Conservation (phyloP, 2,797 vertebrate genomes). For the Lycodopsis pacificus region DNA sequence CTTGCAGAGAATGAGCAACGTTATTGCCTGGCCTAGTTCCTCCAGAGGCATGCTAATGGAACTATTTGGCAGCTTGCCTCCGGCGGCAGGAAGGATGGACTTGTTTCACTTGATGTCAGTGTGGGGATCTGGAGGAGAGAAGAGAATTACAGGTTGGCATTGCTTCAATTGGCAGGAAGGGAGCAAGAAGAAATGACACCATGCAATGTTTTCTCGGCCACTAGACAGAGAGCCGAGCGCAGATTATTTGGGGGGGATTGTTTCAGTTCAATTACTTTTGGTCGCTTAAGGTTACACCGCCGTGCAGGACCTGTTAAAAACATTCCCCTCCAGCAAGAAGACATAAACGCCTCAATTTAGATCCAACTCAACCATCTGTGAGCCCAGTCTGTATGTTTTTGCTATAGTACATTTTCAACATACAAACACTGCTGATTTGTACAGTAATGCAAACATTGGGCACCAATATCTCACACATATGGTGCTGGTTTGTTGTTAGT, state of each 20-base stretch:
- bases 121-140: conserved; percentile 71
- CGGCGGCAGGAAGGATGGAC: conserved; percentile 77
- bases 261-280: conserved; percentile 58
- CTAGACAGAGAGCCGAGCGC: conserved; percentile 42
- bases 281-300: conserved; percentile 46
- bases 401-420: conserved; percentile 14
- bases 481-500: conserved; percentile 57
- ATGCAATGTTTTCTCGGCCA: conserved; percentile 44
- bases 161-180: conserved; percentile 73
- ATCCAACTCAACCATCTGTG: conserved; percentile 53
- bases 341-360: conserved; percentile 44
- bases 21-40: conserved; percentile 72
- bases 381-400: conserved; percentile 12
- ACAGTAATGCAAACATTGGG: conserved; percentile 69
- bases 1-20: conserved; percentile 70
- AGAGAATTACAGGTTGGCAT: conserved; percentile 79
- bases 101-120: conserved; percentile 80
- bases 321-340: conserved; percentile 32
- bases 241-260: conserved; percentile 64
- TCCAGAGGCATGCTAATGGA: conserved; percentile 78
- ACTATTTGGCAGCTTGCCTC: conserved; percentile 77
- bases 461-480: conserved; percentile 69
- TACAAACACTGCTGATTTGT: conserved; percentile 58
- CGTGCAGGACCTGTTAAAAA: conserved; percentile 27
- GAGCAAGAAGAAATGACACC: conserved; percentile 55